phyloP scores from a whole-genome alignment of 2,888 invertebrate genomes.

The Callosobruchus maculatus region DNA sequence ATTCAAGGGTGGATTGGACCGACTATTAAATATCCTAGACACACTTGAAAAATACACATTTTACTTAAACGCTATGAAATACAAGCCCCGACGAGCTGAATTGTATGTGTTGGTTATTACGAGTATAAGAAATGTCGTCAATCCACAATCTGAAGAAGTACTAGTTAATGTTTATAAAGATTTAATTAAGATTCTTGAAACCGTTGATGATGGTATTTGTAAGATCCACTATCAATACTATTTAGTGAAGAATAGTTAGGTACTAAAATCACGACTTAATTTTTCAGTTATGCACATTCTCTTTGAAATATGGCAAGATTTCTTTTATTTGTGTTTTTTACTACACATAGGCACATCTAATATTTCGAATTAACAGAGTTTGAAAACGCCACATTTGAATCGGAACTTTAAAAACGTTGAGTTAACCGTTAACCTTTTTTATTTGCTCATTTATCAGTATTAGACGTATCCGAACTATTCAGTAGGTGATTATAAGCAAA shows the following conservation, averaged over 20 bases:
- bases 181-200: not conserved
- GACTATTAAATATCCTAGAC: not conserved
- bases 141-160: not conserved
- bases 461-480: no score
- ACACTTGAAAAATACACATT: not conserved
- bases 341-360: no score
- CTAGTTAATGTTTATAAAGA: not conserved
- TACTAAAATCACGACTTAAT: no score
- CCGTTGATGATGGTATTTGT: not conserved
- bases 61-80: not conserved
- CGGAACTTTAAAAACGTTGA: no score
- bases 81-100: not conserved
- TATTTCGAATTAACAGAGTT: no score
- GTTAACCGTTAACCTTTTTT: no score
- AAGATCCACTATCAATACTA: not conserved
- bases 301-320: no score
- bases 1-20: not conserved
- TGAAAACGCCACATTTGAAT: no score
- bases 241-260: not conserved
- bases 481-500: no score
- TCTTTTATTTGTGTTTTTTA: no score
- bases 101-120: not conserved
- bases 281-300: no score
- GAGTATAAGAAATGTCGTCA: not conserved
- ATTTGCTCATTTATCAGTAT: no score